Percentiles rank a stretch among this genome's conserved stretches.
phyloP scores from a whole-genome alignment of 2,113 vertebrate genomes.

The Rattus norvegicus region DNA sequence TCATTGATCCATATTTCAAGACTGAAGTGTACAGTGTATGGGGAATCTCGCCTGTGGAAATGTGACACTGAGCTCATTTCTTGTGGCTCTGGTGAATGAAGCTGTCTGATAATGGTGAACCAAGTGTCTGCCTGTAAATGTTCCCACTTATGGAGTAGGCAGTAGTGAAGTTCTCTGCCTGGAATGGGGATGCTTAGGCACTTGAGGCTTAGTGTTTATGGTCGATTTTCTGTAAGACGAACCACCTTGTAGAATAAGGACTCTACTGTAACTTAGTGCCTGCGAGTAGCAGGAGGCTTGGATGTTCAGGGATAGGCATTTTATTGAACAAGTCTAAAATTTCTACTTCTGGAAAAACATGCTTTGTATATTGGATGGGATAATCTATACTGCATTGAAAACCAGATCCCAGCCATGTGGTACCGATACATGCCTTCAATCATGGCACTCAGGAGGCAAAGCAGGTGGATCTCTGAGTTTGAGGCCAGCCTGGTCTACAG shows the following conservation, averaged over 20 bases:
- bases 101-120: not conserved
- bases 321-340: not conserved
- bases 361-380: not conserved
- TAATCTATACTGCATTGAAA: conserved; percentile 40
- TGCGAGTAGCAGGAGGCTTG: not conserved
- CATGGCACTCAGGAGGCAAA: not conserved
- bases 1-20: conserved; percentile 50
- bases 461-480: not conserved
- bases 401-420: not conserved
- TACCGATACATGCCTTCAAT: not conserved
- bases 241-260: not conserved
- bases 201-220: not conserved
- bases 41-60: conserved; percentile 76
- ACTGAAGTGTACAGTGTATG: conserved; percentile 25
- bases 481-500: not conserved
- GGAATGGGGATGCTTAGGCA: not conserved
- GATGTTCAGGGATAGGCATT: not conserved
- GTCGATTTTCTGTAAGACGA: not conserved
- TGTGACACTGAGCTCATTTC: conserved; percentile 19
- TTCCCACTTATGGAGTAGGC: not conserved
- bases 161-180: not conserved
- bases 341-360: not conserved
- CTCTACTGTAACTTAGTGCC: not conserved
- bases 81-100: conserved; percentile 74
- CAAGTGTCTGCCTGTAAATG: rapidly evolving